phyloP scores from a whole-genome alignment of 1,140 invertebrate species.

The Oscheius sp. region DNA sequence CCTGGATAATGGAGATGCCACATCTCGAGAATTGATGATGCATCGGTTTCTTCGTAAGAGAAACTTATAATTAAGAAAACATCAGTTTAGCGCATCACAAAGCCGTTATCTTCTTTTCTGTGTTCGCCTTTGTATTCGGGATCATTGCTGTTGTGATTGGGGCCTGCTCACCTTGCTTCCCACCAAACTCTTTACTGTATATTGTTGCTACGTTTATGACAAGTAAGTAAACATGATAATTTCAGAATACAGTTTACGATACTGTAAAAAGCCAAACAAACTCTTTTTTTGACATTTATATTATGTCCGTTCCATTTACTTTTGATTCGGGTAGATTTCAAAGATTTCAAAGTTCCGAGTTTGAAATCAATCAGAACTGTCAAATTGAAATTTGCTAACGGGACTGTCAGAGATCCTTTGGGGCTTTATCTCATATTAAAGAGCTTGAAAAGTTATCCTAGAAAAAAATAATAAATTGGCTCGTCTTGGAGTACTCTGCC shows the following conservation, averaged over 20 bases:
- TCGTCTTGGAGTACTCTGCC: too few relatives aligned
- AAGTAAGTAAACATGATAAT: background rate
- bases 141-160: conserved; percentile 29
- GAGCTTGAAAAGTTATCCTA: too few relatives aligned
- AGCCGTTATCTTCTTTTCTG: conserved; percentile 30
- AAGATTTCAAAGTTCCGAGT: too few relatives aligned
- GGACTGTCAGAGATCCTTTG: too few relatives aligned
- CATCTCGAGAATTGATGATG: conserved; percentile 7
- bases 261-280: background rate
- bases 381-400: too few relatives aligned
- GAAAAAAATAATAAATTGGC: too few relatives aligned
- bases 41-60: conserved; percentile 22
- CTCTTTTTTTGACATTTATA: background rate
- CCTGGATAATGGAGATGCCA: conserved; percentile 14
- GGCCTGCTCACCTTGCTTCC: conserved; percentile 31
- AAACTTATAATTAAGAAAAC: background rate
- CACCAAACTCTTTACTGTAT: conserved; percentile 32
- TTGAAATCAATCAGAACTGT: too few relatives aligned
- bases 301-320: too few relatives aligned
- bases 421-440: too few relatives aligned
- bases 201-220: conserved; percentile 34
- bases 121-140: conserved; percentile 32
- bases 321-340: too few relatives aligned
- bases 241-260: background rate
- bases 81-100: conserved; percentile 32